Evolutionary conservation across 2,888 invertebrate species (phyloP).

Genomic region (Hecatera dysodea): DNA sequence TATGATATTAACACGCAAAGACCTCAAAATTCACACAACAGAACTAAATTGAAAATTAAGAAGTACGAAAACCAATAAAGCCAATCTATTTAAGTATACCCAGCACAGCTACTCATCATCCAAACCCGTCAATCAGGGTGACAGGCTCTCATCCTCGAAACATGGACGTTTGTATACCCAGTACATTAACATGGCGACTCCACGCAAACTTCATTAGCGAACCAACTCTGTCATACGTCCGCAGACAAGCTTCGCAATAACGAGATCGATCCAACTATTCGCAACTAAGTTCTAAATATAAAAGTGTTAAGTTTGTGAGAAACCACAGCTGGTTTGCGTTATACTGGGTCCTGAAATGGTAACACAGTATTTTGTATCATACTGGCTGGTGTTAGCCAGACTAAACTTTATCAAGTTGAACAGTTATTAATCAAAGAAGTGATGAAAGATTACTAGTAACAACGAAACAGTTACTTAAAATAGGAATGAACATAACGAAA

Average conservation of each 20-base stretch:
- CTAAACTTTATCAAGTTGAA: conserved; percentile 1
- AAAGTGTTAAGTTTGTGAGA: conserved; percentile 37
- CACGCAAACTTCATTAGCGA: conserved; percentile 53
- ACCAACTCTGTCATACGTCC: conserved; percentile 39
- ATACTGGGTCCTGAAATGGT: conserved; percentile 4
- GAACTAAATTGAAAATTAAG: conserved; percentile 20
- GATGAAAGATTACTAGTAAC: not conserved
- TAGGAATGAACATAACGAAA: not conserved
- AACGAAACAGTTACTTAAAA: not conserved
- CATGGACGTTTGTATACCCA: conserved; percentile 15
- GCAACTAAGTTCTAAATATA: conserved; percentile 40
- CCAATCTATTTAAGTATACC: conserved; percentile 11
- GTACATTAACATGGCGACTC: conserved; percentile 33
- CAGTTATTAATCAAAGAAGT: not conserved
- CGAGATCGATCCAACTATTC: conserved; percentile 43
- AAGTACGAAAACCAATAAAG: conserved; percentile 30
- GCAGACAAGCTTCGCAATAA: conserved; percentile 37
- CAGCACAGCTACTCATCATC: conserved; percentile 18
- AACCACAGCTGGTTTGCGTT: conserved; percentile 14
- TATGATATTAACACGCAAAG: not conserved
- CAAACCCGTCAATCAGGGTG: conserved; percentile 34
- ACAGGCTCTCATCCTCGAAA: conserved; percentile 35
- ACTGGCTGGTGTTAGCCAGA: conserved; percentile 1
- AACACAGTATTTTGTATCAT: conserved; percentile 16
- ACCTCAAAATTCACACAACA: not conserved